A percentile compares a stretch with the other conserved stretches of the same genome.
phyloP scores from a whole-genome alignment of 1,140 invertebrate species.

The Drosophila bifasciata region DNA sequence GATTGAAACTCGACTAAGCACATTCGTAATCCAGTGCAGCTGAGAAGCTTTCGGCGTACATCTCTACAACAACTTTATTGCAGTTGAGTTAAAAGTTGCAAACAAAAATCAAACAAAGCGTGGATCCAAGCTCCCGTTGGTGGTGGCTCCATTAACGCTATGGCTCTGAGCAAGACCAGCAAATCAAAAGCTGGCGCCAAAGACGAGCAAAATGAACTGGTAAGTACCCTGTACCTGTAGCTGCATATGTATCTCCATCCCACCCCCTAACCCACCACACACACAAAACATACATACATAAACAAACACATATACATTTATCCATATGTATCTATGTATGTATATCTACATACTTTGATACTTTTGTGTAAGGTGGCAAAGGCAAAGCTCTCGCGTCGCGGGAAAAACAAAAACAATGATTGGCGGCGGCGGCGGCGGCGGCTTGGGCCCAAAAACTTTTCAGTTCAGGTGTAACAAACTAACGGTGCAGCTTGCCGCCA shows the following conservation, averaged over 20 bases:
- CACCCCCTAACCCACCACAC: conserved; percentile 1
- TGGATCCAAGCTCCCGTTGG: conserved; percentile 6
- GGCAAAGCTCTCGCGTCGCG: conserved; percentile 36
- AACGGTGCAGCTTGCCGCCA: conserved; percentile 68
- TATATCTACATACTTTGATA: conserved; percentile 32
- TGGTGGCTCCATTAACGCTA: conserved; percentile 21
- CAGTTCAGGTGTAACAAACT: conserved; percentile 79
- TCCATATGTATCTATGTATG: background rate
- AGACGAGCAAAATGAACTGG: conserved; percentile 77
- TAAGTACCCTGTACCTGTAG: conserved; percentile 38
- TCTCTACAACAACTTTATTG: background rate
- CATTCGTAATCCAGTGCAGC: background rate
- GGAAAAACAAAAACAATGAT: conserved; percentile 46
- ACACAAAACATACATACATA: conserved; percentile 9
- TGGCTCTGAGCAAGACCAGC: conserved; percentile 72
- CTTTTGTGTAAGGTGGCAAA: conserved; percentile 40
- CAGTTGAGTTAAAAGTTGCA: background rate
- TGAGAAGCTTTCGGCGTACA: background rate
- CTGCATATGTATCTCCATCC: background rate
- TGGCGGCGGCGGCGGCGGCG: conserved; percentile 8
- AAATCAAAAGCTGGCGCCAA: conserved; percentile 74
- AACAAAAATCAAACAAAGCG: background rate
- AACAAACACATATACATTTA: background rate
- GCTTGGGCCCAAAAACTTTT: conserved; percentile 15
- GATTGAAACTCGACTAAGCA: background rate